These are phyloP conservation scores for Tiliacea citrago DNA, from an alignment of 2,888 invertebrate genomes.

Conservation along the genomic window DNA sequence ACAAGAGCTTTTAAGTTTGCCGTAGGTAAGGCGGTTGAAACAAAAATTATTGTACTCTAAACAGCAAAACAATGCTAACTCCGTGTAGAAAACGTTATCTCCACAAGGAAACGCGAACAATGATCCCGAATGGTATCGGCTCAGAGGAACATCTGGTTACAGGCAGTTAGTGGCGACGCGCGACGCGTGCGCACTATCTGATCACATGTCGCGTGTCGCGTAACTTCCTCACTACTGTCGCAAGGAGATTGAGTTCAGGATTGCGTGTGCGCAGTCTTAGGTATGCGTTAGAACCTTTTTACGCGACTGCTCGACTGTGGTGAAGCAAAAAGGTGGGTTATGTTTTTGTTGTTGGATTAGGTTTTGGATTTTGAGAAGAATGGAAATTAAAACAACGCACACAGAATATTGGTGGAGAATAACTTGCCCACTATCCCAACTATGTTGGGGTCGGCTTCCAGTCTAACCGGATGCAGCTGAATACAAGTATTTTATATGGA, in stretches of 20 bases:
- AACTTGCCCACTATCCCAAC: too few relatives aligned
- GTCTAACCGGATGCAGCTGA: too few relatives aligned
- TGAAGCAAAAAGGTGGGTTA: background rate
- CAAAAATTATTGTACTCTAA: conserved; percentile 34
- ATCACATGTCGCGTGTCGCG: conserved; percentile 64
- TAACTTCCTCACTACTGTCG: conserved; percentile 52
- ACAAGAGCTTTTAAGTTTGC: background rate
- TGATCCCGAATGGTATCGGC: conserved; percentile 58
- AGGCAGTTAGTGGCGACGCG: conserved; percentile 60
- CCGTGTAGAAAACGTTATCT: conserved; percentile 41
- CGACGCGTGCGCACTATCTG: conserved; percentile 65
- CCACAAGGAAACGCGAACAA: conserved; percentile 59
- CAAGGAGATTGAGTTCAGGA: conserved; percentile 58
- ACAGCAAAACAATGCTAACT: conserved; percentile 28
- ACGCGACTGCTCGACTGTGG: background rate
- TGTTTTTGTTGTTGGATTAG: background rate
- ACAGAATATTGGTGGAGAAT: background rate
- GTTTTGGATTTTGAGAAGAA: background rate
- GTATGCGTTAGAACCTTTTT: background rate
- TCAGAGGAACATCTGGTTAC: conserved; percentile 57
- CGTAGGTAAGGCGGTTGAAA: background rate
- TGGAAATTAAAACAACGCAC: background rate
- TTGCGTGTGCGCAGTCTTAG: conserved; percentile 33
- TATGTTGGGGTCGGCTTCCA: too few relatives aligned
- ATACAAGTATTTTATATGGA: too few relatives aligned